Percentiles rank a stretch among this genome's conserved stretches.
Evolutionary conservation across 2,797 vertebrate species (phyloP).

Genomic region (Karalla daura): DNA sequence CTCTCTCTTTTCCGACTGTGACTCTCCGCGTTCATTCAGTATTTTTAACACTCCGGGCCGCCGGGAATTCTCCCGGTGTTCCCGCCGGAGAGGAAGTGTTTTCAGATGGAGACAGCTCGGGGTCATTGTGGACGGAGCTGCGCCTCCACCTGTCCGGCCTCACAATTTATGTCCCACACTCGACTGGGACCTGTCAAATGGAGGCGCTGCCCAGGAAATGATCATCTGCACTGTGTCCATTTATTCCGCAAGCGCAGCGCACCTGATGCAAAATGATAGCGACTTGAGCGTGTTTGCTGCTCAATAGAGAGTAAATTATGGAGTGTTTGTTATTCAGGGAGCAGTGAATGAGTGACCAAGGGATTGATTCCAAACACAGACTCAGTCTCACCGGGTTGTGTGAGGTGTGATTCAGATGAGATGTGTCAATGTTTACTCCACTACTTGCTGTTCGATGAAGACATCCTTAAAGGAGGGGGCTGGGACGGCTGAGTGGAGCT

Average conservation of each 20-base stretch:
- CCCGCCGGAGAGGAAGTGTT: neutral
- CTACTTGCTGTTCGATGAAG: neutral
- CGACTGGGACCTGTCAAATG: neutral
- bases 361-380: constrained; percentile 20
- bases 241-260: too few species aligned
- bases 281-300: constrained; percentile 26
- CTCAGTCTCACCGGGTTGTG: constrained; percentile 9
- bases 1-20: neutral
- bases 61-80: too few species aligned
- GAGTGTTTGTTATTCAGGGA: constrained; percentile 9
- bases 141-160: neutral
- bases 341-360: constrained; percentile 6
- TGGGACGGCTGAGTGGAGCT: too few species aligned
- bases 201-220: neutral
- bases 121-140: neutral
- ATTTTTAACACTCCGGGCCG: neutral
- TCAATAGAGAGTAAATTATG: constrained; percentile 9
- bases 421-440: neutral
- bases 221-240: neutral
- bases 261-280: constrained; percentile 21
- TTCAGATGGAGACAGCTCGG: neutral
- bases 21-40: too few species aligned
- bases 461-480: too few species aligned
- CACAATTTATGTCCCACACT: neutral
- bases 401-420: neutral